phyloP scores from a whole-genome alignment of 2,113 vertebrate genomes.

The Aleadryas rufinucha region DNA sequence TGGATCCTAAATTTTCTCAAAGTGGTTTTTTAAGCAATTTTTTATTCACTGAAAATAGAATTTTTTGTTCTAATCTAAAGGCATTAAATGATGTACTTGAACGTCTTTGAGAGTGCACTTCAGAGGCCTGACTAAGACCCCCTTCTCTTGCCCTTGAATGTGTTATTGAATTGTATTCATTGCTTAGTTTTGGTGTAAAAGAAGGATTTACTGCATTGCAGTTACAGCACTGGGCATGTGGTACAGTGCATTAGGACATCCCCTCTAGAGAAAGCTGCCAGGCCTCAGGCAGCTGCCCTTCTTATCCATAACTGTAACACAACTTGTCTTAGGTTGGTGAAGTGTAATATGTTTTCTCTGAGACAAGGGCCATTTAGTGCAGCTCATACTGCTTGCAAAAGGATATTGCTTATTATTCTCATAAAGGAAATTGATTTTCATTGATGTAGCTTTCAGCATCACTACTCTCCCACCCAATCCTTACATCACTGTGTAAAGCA shows the following conservation, averaged over 20 bases:
- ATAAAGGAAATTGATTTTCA: not conserved
- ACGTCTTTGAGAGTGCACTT: not conserved
- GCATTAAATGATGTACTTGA: not conserved
- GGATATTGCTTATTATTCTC: not conserved
- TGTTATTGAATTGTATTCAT: not conserved
- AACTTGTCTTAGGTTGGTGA: not conserved
- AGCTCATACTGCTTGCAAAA: not conserved
- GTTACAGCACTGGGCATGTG: not conserved
- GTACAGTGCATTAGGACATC: not conserved
- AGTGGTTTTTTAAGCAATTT: not conserved
- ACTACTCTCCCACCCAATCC: not conserved
- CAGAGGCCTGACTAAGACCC: not conserved
- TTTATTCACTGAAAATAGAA: not conserved
- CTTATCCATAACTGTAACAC: not conserved
- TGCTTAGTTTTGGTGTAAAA: not conserved
- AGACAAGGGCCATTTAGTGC: not conserved
- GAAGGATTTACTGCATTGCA: not conserved
- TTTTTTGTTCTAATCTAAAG: not conserved
- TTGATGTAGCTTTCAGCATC: not conserved
- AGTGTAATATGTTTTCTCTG: not conserved
- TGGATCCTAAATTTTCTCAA: not conserved
- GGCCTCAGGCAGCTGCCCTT: not conserved
- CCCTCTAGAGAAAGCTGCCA: not conserved
- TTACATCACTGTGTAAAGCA: not conserved
- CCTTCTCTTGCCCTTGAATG: not conserved